These are phyloP conservation scores for Pristionchus maxplancki DNA, from an alignment of 2,888 invertebrate species.

Conservation along the genomic window DNA sequence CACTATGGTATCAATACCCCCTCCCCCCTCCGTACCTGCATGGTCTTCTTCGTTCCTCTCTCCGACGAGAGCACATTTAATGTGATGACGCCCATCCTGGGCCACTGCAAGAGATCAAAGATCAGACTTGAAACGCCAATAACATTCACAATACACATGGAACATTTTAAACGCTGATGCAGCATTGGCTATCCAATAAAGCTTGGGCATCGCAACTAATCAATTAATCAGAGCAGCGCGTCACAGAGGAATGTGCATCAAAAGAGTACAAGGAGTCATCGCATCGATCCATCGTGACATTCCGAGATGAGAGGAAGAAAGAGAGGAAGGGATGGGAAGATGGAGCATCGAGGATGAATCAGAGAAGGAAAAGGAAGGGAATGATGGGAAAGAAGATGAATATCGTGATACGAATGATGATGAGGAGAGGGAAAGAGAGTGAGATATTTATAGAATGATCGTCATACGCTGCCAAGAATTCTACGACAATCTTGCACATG, in stretches of 20 bases:
- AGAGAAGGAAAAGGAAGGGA: background rate
- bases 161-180: background rate
- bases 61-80: slow-evolving; percentile 81
- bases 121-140: too few species aligned
- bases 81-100: slow-evolving; percentile 79
- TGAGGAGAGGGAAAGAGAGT: background rate
- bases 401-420: background rate
- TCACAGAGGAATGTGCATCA: too few species aligned
- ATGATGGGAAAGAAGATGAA: background rate
- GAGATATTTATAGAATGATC: background rate
- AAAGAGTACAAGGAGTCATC: too few species aligned
- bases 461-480: background rate
- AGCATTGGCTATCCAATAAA: background rate
- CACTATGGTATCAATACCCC: background rate
- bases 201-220: background rate
- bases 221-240: background rate
- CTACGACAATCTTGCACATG: background rate
- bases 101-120: slow-evolving; percentile 37
- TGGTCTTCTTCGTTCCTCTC: slow-evolving; percentile 86
- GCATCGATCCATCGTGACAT: slow-evolving; percentile 20
- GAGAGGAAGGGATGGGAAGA: background rate
- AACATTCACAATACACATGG: background rate
- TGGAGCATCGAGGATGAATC: background rate
- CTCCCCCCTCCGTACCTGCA: slow-evolving; percentile 82
- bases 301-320: slow-evolving; percentile 11